Evolutionary conservation across 2,888 invertebrate genomes (phyloP), one percentile per base, ranked within the genome.

Genomic region (Monoplex corrugatus): DNA sequence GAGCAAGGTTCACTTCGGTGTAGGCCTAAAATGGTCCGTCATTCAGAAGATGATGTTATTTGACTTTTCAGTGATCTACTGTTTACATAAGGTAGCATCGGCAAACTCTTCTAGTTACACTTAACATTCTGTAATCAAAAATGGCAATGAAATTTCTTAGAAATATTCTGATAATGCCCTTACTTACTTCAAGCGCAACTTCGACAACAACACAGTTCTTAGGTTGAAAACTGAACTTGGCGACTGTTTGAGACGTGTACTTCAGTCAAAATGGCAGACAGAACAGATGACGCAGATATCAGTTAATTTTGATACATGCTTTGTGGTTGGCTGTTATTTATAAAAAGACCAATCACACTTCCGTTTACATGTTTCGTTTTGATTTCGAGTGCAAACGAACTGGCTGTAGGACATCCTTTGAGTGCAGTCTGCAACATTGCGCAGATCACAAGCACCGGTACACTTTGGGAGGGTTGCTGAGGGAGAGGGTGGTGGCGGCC

Each of bases 211-310:
- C 19, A 80, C 23, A 40, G 1, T 80, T 40, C 32, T 40, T 19
- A 80, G 40, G 78, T 43, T 80, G 78, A 40, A 13, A 80, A 80
- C 23, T 80, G 28, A 80, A 23, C 23, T 80, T 40, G 0, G 40
- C 8, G 78, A 40, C 78, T 83, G 43, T 45, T 38, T 68, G 72
- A 88, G 88, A 88, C 88, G 88, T 88, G 88, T 82, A 83, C 83
- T 82, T 80, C 75, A 80, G 50, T 57, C 88, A 88, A 88, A 83
- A 88, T 88, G 88, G 88, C 88, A 88, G 83, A 83, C 57, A 40
- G 40, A 45, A 88, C 19, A 35, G 83, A 57, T 88, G 88, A 88
- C 88, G 88, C 82, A 82, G 63, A 32, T 83, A 23, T 19, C 16
- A 19, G 3, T 32, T n/a, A 16, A 35, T 38, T 28, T 57, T 83